phyloP scores from a whole-genome alignment of 2,888 invertebrate species.

The Julus scandinavius region DNA sequence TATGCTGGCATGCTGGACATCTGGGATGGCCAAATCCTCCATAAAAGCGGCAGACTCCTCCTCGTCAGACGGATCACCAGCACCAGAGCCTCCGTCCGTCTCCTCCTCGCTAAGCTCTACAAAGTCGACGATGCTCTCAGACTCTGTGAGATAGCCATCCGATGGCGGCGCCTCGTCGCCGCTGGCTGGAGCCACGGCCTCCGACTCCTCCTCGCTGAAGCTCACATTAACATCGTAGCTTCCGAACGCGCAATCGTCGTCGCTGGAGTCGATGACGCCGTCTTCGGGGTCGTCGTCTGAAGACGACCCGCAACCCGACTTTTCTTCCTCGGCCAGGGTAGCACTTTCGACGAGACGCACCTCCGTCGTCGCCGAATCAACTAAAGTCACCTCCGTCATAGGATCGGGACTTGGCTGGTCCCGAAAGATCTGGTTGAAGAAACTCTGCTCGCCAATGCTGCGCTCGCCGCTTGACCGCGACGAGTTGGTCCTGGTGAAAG shows the following conservation, averaged over 20 bases:
- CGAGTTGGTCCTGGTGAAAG: constrained; percentile 62
- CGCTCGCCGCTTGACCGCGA: constrained; percentile 65
- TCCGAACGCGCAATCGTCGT: constrained; percentile 40
- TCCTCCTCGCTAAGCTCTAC: not conserved
- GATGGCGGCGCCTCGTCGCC: not conserved
- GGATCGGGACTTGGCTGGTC: not conserved
- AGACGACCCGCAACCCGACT: not conserved
- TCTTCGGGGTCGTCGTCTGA: constrained; percentile 52
- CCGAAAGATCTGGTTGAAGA: constrained; percentile 59
- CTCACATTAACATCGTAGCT: constrained; percentile 23
- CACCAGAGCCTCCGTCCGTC: not conserved
- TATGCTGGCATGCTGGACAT: constrained; percentile 9
- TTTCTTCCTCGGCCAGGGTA: constrained; percentile 1
- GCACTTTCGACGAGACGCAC: not conserved
- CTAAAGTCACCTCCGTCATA: not conserved
- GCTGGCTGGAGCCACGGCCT: not conserved
- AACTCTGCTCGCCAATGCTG: constrained; percentile 61
- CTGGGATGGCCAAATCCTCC: not conserved
- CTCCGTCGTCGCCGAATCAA: not conserved
- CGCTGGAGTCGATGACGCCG: constrained; percentile 46
- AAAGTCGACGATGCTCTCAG: constrained; percentile 28
- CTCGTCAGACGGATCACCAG: not conserved
- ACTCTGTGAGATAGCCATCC: not conserved
- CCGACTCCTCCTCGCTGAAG: constrained; percentile 3
- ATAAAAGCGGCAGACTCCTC: not conserved